A percentile compares a stretch with the other conserved stretches of the same genome.
Conservation (phyloP, 2,113 vertebrate species). For the Mixornis gularis region DNA sequence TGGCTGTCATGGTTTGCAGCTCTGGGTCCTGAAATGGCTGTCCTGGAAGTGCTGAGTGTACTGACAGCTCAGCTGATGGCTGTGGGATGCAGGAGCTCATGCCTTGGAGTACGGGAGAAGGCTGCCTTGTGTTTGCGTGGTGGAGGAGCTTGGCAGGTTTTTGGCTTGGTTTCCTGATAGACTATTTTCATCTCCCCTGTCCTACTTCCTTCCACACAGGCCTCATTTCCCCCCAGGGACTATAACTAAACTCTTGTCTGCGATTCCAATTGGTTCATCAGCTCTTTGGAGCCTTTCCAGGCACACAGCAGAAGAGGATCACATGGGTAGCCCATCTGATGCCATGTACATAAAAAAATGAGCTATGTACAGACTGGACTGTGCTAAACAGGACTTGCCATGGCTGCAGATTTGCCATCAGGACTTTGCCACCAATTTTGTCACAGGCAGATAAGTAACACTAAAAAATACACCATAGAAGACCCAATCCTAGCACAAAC, state of each 20-base stretch:
- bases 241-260: conserved; percentile 42
- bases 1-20: not conserved
- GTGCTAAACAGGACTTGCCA: not conserved
- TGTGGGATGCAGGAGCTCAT: conserved; percentile 16
- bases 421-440: not conserved
- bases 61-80: conserved; percentile 36
- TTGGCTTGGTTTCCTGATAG: conserved; percentile 42
- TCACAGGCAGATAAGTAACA: not conserved
- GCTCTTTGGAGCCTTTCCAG: conserved; percentile 44
- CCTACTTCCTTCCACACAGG: conserved; percentile 44
- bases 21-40: not conserved
- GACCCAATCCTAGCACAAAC: not conserved
- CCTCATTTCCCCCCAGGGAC: conserved; percentile 30
- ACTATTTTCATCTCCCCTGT: conserved; percentile 58
- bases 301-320: conserved; percentile 20
- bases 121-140: not conserved
- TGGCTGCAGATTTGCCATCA: not conserved
- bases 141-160: conserved; percentile 20
- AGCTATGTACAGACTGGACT: not conserved
- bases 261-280: conserved; percentile 35
- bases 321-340: conserved; percentile 37
- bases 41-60: conserved; percentile 25
- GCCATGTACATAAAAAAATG: not conserved
- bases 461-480: not conserved
- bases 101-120: not conserved